These are phyloP conservation scores for Zoanthus solanderi DNA, from an alignment of 92 coral and sea anemone species.

Conservation along the genomic window DNA sequence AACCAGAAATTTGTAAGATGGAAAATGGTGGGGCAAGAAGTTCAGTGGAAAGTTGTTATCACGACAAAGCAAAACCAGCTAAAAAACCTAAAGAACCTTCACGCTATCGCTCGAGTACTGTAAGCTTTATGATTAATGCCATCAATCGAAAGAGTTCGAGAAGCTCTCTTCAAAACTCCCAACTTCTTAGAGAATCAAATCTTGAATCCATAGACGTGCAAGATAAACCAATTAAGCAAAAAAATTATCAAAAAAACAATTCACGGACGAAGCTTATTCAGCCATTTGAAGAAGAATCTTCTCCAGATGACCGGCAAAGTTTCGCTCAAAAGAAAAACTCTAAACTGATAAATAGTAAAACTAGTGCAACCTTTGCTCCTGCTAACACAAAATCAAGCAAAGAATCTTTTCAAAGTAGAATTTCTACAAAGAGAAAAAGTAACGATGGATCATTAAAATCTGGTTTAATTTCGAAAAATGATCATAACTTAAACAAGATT, in stretches of 20 bases:
- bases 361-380: background rate
- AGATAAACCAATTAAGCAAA: background rate
- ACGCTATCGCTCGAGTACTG: conserved; percentile 34
- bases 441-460: background rate
- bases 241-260: background rate
- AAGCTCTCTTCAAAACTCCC: background rate
- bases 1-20: background rate
- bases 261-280: conserved; percentile 9
- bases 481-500: background rate
- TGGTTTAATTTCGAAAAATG: background rate
- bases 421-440: background rate
- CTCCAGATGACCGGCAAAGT: background rate
- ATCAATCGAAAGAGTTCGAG: conserved; percentile 9
- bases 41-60: background rate
- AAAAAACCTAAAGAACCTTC: background rate
- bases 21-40: background rate
- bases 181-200: background rate
- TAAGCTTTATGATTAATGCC: conserved; percentile 56
- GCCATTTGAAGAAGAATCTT: background rate
- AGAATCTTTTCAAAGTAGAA: background rate
- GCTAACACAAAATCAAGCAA: background rate
- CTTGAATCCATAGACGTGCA: background rate
- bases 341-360: background rate
- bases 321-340: background rate
- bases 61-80: background rate